These are phyloP conservation scores for Tachypleus tridentatus DNA, from an alignment of 1,140 invertebrate species.

Conservation along the genomic window DNA sequence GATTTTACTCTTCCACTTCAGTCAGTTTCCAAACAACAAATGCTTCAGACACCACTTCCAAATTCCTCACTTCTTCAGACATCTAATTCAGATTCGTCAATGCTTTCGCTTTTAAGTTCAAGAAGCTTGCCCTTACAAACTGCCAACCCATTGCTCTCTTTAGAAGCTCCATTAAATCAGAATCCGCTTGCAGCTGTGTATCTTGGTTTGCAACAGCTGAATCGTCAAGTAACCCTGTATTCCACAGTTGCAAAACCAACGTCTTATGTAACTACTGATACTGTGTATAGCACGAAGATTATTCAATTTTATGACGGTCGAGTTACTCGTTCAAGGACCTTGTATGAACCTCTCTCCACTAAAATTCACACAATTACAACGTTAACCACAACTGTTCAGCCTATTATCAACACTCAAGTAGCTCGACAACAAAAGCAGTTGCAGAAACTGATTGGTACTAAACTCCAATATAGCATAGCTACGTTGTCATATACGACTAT, in stretches of 20 bases:
- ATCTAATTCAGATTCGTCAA: background rate
- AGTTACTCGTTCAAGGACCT: slow-evolving; percentile 25
- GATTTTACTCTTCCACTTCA: background rate
- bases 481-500: slow-evolving; percentile 24
- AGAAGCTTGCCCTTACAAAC: slow-evolving; percentile 14
- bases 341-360: slow-evolving; percentile 24
- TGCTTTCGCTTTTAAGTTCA: background rate
- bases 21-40: background rate
- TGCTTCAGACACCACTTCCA: slow-evolving; percentile 2
- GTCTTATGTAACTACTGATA: slow-evolving; percentile 26
- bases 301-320: slow-evolving; percentile 30
- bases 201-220: slow-evolving; percentile 24
- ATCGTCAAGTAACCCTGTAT: slow-evolving; percentile 21
- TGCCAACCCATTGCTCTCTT: slow-evolving; percentile 23
- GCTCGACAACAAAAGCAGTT: slow-evolving; percentile 18
- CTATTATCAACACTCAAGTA: slow-evolving; percentile 22
- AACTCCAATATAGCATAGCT: slow-evolving; percentile 12
- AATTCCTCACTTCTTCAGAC: background rate
- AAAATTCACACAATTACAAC: slow-evolving; percentile 25
- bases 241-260: slow-evolving; percentile 26
- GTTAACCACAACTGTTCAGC: slow-evolving; percentile 24
- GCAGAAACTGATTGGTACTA: slow-evolving; percentile 15
- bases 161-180: slow-evolving; percentile 26
- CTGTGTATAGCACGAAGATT: slow-evolving; percentile 28
- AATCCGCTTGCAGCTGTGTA: slow-evolving; percentile 27